phyloP scores from a whole-genome alignment of 2,888 invertebrate species.

The Cantharis rufa region DNA sequence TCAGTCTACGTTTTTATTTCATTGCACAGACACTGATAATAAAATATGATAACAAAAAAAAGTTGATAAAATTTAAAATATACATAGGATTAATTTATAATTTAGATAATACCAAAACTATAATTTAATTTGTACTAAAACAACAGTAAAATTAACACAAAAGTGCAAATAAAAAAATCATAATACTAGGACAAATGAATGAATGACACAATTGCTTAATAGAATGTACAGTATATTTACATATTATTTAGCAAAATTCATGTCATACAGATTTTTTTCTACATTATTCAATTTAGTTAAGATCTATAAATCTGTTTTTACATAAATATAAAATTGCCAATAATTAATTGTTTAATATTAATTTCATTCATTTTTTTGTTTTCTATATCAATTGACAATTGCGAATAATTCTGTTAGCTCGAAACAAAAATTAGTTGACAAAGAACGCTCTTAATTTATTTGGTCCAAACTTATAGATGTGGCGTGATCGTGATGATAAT shows the following conservation, averaged over 20 bases:
- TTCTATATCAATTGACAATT: constrained; percentile 27
- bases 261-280: constrained; percentile 44
- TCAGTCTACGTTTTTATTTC: constrained; percentile 55
- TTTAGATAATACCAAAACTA: constrained; percentile 50
- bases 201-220: constrained; percentile 52
- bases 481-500: constrained; percentile 17
- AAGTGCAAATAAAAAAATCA: constrained; percentile 41
- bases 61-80: constrained; percentile 44
- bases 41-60: constrained; percentile 50
- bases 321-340: constrained; percentile 53
- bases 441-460: constrained; percentile 20
- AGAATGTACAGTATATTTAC: constrained; percentile 56
- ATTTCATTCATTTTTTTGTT: constrained; percentile 18
- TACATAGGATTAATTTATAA: constrained; percentile 46
- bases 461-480: constrained; percentile 22
- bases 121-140: constrained; percentile 51
- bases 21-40: constrained; percentile 55
- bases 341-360: constrained; percentile 43
- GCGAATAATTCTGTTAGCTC: constrained; percentile 8
- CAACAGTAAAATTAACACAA: constrained; percentile 42
- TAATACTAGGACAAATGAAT: constrained; percentile 43
- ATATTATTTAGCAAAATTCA: constrained; percentile 53
- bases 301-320: constrained; percentile 44
- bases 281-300: constrained; percentile 46
- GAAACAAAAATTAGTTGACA: constrained; percentile 9